These are phyloP conservation scores for Cerastis rubricosa DNA, from an alignment of 2,888 invertebrate genomes.

Conservation along the genomic window DNA sequence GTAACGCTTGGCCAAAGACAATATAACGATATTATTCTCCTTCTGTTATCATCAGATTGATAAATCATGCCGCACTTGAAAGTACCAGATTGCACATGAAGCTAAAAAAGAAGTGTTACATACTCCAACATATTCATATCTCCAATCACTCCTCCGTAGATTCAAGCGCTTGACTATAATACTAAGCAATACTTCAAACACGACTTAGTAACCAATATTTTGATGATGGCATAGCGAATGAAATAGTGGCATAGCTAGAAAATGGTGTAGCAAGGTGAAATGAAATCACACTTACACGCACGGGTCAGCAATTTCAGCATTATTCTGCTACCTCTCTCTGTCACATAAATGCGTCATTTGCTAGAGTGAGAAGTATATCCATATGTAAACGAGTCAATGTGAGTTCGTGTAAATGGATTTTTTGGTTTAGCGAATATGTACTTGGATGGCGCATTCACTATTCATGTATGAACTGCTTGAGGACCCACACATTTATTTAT, in stretches of 20 bases:
- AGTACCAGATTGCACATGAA: slow-evolving; percentile 18
- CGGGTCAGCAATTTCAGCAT: not conserved
- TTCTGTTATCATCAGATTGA: not conserved
- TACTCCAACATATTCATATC: slow-evolving; percentile 12
- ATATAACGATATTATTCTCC: not conserved
- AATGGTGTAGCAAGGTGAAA: not conserved
- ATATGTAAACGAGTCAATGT: not conserved
- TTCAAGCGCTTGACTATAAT: slow-evolving; percentile 60
- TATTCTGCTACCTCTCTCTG: slow-evolving; percentile 1
- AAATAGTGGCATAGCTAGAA: not conserved
- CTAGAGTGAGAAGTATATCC: not conserved
- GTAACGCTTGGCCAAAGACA: too few relatives aligned
- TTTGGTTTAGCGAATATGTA: not conserved
- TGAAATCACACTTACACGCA: not conserved
- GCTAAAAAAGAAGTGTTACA: slow-evolving; percentile 23
- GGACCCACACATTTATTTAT: too few relatives aligned
- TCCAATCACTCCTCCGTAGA: slow-evolving; percentile 40
- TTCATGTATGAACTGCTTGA: not conserved
- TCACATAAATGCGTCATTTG: not conserved
- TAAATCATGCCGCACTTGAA: not conserved
- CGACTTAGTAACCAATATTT: slow-evolving; percentile 37
- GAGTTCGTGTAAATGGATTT: not conserved
- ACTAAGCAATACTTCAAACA: slow-evolving; percentile 65
- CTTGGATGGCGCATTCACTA: not conserved
- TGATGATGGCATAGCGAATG: not conserved